Base-by-base conservation (phyloP, 2,797 vertebrate genomes). In the Pipistrellus nathusii region DNA sequence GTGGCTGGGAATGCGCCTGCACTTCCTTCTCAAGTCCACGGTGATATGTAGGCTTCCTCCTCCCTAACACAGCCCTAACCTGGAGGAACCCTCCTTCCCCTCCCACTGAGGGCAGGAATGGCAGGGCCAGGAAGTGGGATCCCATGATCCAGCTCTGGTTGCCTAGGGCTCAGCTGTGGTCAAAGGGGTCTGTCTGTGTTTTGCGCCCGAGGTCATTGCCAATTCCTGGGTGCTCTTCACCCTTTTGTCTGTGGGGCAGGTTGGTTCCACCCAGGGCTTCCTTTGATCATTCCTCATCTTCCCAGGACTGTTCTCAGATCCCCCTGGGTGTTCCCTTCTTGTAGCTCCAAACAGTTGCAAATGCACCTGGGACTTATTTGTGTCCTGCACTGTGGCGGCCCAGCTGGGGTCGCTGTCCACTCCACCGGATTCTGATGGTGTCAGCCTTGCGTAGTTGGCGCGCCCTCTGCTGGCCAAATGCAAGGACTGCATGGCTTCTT, bases 381-480 rank as follows among this genome's bases (percentile, higher is more conserved):
- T 18, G 27, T 9, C 15, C 0, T 21, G 14, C 38, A 10, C 17
- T 8, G n/a, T 4, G 8, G 15, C 20, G 21, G 51, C 41, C 30
- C 69, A 14, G 78, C 35, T 1, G n/a, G 13, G 14, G 71, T n/a
- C n/a, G 13, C 27, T 38, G 46, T 30, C 23, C 41, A 0, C 14
- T 8, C 30, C 62, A 30, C 20, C 2, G 0, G 0, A 7, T 0
- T 41, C 38, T 41, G 53, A 0, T 2, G 8, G 5, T 11, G 0
- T 10, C 30, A 0, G 57, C 51, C 21, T 32, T 14, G 9, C 46
- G 20, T 55, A 87, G 66, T 51, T 9, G 51, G 27, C n/a, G 3
- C 62, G 3, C 96, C 91, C 95, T 95, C 97, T 97, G 82, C 95
- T 95, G 97, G 96, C 44, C 0, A 0, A 30, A 13, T 3, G 2